Evolutionary conservation across 2,113 vertebrate species (phyloP).

Genomic region (Lampris megalopsis): DNA sequence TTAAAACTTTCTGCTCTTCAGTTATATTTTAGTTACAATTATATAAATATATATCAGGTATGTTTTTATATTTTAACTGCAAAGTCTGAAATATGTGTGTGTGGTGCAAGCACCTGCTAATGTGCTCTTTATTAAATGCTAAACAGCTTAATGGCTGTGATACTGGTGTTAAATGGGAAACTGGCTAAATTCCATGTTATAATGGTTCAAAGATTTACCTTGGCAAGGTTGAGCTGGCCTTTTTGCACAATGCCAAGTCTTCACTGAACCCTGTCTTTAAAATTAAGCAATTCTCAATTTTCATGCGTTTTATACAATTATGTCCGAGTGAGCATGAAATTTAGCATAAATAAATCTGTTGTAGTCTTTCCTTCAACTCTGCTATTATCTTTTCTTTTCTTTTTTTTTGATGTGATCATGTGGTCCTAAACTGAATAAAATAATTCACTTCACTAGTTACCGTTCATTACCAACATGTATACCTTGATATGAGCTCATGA

Average conservation of each 20-base stretch:
- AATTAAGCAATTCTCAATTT: conserved; percentile 14
- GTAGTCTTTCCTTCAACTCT: background rate
- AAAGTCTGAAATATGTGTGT: no score
- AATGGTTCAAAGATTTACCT: conserved; percentile 26
- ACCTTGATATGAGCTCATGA: conserved; percentile 2
- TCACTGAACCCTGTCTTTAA: conserved; percentile 1
- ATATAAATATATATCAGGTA: no score
- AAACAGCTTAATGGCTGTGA: conserved; percentile 35
- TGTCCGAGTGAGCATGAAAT: conserved; percentile 1
- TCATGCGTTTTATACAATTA: background rate
- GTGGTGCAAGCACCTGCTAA: background rate
- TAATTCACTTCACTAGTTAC: background rate
- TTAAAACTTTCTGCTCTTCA: no score
- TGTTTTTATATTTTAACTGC: no score
- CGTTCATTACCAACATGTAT: conserved; percentile 7
- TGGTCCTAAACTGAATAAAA: background rate
- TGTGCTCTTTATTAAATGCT: conserved; percentile 27
- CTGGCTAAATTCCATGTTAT: conserved; percentile 26
- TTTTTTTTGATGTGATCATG: background rate
- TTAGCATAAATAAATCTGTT: conserved; percentile 3
- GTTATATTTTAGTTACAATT: no score
- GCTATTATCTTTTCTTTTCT: background rate
- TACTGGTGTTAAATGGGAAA: conserved; percentile 51
- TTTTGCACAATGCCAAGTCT: conserved; percentile 4
- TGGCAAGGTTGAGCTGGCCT: conserved; percentile 7